Percentiles rank a stretch among this genome's conserved stretches.
Evolutionary conservation across 2,888 invertebrate genomes (phyloP).

Genomic region (Eilema griseolum): DNA sequence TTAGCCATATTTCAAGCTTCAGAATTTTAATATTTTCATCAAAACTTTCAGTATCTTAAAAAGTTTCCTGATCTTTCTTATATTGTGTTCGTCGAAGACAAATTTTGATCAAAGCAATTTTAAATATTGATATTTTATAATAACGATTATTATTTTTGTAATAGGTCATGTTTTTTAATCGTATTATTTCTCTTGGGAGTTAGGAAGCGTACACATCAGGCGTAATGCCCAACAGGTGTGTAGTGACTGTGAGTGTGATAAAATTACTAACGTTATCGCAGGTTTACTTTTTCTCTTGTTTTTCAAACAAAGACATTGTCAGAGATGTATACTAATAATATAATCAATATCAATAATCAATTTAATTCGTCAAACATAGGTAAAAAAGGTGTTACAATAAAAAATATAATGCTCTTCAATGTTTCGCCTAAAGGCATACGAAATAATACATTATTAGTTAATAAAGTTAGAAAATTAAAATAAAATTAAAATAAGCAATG

Average conservation of each 20-base stretch:
- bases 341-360: too few species aligned
- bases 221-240: neutral
- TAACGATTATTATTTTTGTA: neutral
- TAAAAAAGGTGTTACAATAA: too few species aligned
- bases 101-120: neutral
- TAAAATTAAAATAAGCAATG: too few species aligned
- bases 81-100: neutral
- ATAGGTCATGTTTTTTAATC: neutral
- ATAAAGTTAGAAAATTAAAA: too few species aligned
- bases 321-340: too few species aligned
- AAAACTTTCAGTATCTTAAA: constrained; percentile 2
- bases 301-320: too few species aligned
- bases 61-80: neutral
- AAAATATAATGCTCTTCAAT: too few species aligned
- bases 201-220: neutral
- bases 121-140: neutral
- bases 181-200: neutral
- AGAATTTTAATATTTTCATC: constrained; percentile 14
- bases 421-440: too few species aligned
- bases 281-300: neutral
- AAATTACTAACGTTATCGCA: neutral
- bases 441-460: too few species aligned
- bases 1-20: constrained; percentile 8
- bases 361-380: too few species aligned
- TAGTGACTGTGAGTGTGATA: neutral